Evolutionary conservation across 2,113 vertebrate genomes (phyloP).

Genomic region (Lamprotornis superbus): DNA sequence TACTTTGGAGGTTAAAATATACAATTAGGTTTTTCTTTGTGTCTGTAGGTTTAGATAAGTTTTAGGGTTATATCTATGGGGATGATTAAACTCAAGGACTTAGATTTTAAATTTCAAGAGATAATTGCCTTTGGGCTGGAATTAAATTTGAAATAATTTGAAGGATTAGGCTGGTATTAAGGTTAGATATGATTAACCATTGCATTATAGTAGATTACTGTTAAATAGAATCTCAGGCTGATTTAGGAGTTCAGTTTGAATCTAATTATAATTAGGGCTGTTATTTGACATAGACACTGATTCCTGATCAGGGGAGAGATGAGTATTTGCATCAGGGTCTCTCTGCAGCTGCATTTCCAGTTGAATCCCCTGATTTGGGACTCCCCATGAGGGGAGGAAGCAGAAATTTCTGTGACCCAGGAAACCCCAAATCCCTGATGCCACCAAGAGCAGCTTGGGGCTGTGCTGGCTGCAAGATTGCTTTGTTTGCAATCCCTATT

Average conservation of each 20-base stretch:
- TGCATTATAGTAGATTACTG: background rate
- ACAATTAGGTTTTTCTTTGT: background rate
- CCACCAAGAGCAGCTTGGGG: background rate
- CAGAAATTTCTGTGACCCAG: background rate
- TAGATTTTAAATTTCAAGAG: background rate
- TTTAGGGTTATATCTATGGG: background rate
- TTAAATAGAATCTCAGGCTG: background rate
- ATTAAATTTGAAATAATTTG: slow-evolving; percentile 21
- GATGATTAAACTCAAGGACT: background rate
- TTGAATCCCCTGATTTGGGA: background rate
- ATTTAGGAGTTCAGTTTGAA: background rate
- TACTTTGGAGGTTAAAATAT: background rate
- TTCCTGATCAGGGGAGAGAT: background rate
- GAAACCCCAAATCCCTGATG: background rate
- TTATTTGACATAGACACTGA: background rate
- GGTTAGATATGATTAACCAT: slow-evolving; percentile 5
- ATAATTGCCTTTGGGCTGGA: slow-evolving; percentile 5
- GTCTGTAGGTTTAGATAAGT: background rate
- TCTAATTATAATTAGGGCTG: background rate
- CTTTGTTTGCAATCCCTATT: background rate
- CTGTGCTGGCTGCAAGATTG: background rate
- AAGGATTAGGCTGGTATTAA: slow-evolving; percentile 12
- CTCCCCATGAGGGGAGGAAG: background rate
- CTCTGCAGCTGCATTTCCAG: background rate
- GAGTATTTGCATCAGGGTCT: background rate